Conservation (phyloP, 2,113 vertebrate species). For the Microcebus ravelobensis region DNA sequence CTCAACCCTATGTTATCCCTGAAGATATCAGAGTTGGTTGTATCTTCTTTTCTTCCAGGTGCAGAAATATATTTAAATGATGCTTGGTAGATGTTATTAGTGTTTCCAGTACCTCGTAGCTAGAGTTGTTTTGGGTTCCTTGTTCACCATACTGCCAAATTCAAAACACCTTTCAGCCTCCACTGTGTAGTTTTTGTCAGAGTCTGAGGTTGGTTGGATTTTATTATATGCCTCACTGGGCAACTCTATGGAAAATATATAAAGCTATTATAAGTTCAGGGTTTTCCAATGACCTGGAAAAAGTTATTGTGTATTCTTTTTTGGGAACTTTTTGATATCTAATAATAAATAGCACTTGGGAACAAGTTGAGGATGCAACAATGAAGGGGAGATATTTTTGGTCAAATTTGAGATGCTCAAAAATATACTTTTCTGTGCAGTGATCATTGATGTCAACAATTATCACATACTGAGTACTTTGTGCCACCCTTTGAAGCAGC, state of each 20-base stretch:
- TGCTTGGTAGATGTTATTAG: background rate
- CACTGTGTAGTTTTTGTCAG: background rate
- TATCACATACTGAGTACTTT: background rate
- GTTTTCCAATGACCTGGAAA: conserved; percentile 11
- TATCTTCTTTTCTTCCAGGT: background rate
- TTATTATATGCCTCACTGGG: background rate
- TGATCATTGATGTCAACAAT: background rate
- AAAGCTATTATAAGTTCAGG: background rate
- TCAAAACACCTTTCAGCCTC: background rate
- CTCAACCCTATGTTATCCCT: too few species aligned
- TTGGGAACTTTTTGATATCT: background rate
- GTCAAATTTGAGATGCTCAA: background rate
- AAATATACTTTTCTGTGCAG: background rate
- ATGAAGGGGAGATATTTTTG: background rate
- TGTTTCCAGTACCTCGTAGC: background rate
- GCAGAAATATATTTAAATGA: background rate
- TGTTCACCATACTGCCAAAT: background rate
- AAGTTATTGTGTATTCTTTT: background rate
- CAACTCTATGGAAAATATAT: background rate
- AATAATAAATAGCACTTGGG: background rate
- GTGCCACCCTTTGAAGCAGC: background rate
- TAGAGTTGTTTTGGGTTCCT: background rate
- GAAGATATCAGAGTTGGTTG: too few species aligned
- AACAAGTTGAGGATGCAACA: background rate
- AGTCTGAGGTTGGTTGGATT: background rate